Percentiles rank a stretch among this genome's conserved stretches.
These are phyloP conservation scores for Acromyrmex heyeri DNA, from an alignment of 1,140 invertebrate genomes.

Conservation along the genomic window DNA sequence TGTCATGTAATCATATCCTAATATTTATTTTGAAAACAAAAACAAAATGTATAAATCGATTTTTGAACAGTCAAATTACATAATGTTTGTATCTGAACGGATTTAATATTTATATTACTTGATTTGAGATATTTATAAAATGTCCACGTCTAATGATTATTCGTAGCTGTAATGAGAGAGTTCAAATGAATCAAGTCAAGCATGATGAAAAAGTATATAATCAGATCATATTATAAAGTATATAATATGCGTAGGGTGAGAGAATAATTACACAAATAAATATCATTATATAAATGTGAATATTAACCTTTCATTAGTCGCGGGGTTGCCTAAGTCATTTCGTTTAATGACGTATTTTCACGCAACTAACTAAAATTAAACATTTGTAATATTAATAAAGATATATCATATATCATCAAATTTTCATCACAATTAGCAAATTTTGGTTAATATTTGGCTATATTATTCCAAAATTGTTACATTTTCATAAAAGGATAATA, in stretches of 20 bases:
- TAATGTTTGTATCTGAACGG: background rate
- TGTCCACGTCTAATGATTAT: background rate
- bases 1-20: background rate
- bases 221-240: too few relatives aligned
- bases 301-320: slow-evolving; percentile 8
- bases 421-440: slow-evolving; percentile 14
- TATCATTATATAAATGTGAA: background rate
- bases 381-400: slow-evolving; percentile 36
- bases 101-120: background rate
- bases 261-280: slow-evolving; percentile 36
- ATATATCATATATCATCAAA: slow-evolving; percentile 11
- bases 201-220: slow-evolving; percentile 1
- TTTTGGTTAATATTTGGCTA: slow-evolving; percentile 27
- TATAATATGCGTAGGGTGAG: background rate
- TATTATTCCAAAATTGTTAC: background rate
- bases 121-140: background rate
- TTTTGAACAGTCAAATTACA: background rate
- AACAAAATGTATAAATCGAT: background rate
- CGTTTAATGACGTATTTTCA: too few relatives aligned
- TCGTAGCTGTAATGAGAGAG: background rate
- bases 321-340: too few relatives aligned
- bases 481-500: slow-evolving; percentile 25
- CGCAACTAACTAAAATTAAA: background rate
- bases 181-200: background rate
- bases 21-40: background rate